Evolutionary conservation across 2,113 vertebrate species (phyloP).

Genomic region (Edolisoma coerulescens): DNA sequence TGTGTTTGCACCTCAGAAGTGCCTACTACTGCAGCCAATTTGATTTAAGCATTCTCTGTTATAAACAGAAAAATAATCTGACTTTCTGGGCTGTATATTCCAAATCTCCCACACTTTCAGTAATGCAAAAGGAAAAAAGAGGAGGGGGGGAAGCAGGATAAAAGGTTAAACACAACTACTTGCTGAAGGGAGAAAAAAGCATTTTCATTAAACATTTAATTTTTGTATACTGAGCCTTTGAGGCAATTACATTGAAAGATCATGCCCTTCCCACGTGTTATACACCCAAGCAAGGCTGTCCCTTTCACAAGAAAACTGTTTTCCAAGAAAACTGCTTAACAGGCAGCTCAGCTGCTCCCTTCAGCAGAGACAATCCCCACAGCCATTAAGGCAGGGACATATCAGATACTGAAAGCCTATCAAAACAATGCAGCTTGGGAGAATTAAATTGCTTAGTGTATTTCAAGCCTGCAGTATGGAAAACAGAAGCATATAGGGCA

Average conservation of each 20-base stretch:
- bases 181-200: not conserved
- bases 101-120: not conserved
- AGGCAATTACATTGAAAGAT: not conserved
- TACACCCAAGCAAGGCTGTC: not conserved
- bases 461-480: not conserved
- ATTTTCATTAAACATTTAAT: not conserved
- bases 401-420: conserved; percentile 22
- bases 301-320: not conserved
- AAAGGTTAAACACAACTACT: not conserved
- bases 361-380: not conserved
- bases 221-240: not conserved
- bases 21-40: not conserved
- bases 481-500: not conserved
- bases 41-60: not conserved
- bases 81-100: not conserved
- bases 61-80: not conserved
- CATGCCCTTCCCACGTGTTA: not conserved
- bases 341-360: conserved; percentile 38
- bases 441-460: conserved; percentile 10
- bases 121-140: not conserved
- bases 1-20: not conserved
- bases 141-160: accelerated
- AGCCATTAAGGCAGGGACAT: not conserved
- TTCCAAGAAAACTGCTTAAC: not conserved
- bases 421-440: conserved; percentile 45